These are phyloP conservation scores for Panagrolaimus sp. DNA, from an alignment of 1,140 invertebrate genomes.

Conservation along the genomic window DNA sequence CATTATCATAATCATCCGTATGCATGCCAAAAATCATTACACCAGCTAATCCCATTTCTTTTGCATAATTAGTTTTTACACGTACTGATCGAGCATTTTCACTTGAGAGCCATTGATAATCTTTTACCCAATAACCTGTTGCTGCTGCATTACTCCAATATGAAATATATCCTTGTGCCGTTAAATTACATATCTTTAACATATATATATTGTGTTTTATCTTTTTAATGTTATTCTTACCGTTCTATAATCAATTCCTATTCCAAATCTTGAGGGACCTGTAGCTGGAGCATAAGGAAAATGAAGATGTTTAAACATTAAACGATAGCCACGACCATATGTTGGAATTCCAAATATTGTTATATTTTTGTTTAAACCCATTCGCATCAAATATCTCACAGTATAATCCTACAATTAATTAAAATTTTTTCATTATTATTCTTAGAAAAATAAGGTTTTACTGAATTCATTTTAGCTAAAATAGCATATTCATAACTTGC, in stretches of 20 bases:
- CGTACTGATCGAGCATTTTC: conserved; percentile 35
- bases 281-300: conserved; percentile 37
- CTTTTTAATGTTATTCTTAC: conserved; percentile 22
- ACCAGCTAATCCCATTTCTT: conserved; percentile 25
- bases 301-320: conserved; percentile 31
- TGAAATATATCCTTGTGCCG: conserved; percentile 20
- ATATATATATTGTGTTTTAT: too few species aligned
- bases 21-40: conserved; percentile 41
- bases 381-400: conserved; percentile 23
- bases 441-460: conserved; percentile 22
- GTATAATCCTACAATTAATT: conserved; percentile 32
- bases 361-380: conserved; percentile 31
- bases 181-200: conserved; percentile 21
- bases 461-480: conserved; percentile 41
- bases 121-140: conserved; percentile 37
- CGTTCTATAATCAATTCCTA: conserved; percentile 13
- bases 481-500: conserved; percentile 31
- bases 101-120: conserved; percentile 25
- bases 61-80: conserved; percentile 34
- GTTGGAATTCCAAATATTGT: conserved; percentile 46
- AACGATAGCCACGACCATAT: conserved; percentile 34
- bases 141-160: conserved; percentile 41
- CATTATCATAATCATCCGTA: conserved; percentile 30
- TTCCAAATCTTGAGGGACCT: conserved; percentile 21
- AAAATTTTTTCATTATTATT: conserved; percentile 16